Evolutionary conservation across 2,797 vertebrate species (phyloP).

Genomic region (Phataginus tricuspis): DNA sequence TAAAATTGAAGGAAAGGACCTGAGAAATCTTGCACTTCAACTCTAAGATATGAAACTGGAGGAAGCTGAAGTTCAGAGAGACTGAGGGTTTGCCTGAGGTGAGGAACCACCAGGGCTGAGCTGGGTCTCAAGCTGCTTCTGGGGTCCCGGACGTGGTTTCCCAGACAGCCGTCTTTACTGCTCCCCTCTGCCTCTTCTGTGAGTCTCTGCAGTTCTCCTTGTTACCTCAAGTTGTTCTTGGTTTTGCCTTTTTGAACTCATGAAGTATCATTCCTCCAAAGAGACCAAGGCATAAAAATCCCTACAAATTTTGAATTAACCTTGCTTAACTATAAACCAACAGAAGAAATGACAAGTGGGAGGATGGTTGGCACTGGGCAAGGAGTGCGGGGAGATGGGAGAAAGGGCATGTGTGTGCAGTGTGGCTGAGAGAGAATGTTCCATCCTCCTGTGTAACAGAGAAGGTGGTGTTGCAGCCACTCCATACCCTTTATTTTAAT

Average conservation of each 20-base stretch:
- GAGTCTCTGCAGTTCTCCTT: background rate
- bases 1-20: background rate
- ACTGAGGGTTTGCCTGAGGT: background rate
- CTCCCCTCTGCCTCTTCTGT: background rate
- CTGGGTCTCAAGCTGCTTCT: background rate
- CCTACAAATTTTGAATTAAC: background rate
- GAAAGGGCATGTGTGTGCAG: fast-evolving
- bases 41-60: fast-evolving
- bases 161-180: background rate
- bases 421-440: background rate
- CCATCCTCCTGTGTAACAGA: background rate
- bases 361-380: too few relatives aligned
- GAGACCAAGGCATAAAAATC: background rate
- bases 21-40: background rate
- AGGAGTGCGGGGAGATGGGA: too few relatives aligned
- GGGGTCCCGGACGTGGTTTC: fast-evolving
- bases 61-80: background rate
- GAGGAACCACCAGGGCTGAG: background rate
- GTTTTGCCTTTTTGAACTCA: background rate
- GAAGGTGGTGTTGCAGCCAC: background rate
- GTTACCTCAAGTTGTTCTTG: background rate
- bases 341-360: background rate
- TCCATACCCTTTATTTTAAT: background rate
- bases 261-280: background rate
- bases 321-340: background rate